These are phyloP conservation scores for Jacana jacana DNA, from an alignment of 2,113 vertebrate genomes.

Conservation along the genomic window DNA sequence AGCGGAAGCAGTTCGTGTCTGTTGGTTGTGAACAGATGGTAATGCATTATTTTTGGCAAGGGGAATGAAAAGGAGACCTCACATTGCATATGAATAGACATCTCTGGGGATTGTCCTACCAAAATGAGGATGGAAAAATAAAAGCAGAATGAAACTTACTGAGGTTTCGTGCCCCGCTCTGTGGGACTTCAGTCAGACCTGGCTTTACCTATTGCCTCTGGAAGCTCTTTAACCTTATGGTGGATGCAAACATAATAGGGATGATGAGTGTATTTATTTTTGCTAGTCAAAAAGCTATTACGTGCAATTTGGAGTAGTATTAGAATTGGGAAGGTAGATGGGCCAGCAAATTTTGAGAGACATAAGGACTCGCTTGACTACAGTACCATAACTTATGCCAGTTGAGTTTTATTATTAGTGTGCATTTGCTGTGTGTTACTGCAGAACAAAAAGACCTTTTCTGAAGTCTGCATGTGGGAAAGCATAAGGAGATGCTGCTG, in stretches of 20 bases:
- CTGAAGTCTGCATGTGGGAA: background rate
- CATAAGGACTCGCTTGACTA: background rate
- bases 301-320: background rate
- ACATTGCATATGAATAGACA: constrained; percentile 49
- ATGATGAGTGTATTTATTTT: background rate
- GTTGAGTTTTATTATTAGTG: background rate
- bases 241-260: background rate
- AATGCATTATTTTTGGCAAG: constrained; percentile 46
- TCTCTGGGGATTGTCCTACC: constrained; percentile 1
- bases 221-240: background rate
- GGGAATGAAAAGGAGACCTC: constrained; percentile 29
- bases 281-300: background rate
- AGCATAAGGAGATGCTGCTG: background rate
- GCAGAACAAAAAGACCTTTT: background rate
- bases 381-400: background rate
- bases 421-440: background rate
- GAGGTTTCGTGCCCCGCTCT: background rate
- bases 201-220: background rate
- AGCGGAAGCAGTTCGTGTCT: constrained; percentile 48
- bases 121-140: background rate
- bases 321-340: background rate
- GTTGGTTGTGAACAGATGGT: constrained; percentile 51
- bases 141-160: background rate
- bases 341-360: background rate
- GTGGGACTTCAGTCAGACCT: background rate